Evolutionary conservation across 2,888 invertebrate species (phyloP).

Genomic region (Hanleya hanleyi): DNA sequence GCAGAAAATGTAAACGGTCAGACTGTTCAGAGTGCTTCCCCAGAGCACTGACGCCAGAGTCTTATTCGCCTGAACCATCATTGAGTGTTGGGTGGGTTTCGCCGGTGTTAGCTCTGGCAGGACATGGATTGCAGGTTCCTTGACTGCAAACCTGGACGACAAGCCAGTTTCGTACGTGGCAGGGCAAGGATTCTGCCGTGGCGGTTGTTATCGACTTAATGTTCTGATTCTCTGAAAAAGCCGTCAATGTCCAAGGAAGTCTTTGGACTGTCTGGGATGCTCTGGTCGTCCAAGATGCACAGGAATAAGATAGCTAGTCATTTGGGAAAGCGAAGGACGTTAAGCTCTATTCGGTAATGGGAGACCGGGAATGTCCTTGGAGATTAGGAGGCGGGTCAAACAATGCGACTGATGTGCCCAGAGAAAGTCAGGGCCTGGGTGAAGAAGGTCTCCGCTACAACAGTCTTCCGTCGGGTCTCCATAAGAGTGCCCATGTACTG

Average conservation of each 20-base stretch:
- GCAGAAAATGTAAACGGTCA: constrained; percentile 7
- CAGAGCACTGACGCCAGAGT: not conserved
- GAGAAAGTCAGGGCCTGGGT: not conserved
- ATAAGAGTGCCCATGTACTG: constrained; percentile 1
- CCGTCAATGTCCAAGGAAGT: not conserved
- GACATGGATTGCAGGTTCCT: not conserved
- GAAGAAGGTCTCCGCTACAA: not conserved
- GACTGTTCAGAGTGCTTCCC: not conserved
- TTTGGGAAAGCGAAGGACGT: not conserved
- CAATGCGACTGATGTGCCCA: not conserved
- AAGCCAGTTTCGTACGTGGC: not conserved
- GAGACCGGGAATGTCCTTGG: not conserved
- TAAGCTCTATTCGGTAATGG: not conserved
- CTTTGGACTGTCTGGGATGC: not conserved
- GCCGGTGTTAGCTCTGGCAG: not conserved
- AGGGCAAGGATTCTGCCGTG: not conserved
- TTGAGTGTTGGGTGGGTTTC: not conserved
- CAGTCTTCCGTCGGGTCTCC: not conserved
- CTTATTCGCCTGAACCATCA: too few relatives aligned
- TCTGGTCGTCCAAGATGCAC: not conserved
- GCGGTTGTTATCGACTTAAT: not conserved
- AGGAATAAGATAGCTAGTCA: not conserved
- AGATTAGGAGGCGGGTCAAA: not conserved
- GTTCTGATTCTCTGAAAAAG: not conserved
- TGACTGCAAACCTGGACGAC: not conserved